These are phyloP conservation scores for Syngnathus typhle DNA, from an alignment of 2,113 vertebrate species.

Conservation along the genomic window DNA sequence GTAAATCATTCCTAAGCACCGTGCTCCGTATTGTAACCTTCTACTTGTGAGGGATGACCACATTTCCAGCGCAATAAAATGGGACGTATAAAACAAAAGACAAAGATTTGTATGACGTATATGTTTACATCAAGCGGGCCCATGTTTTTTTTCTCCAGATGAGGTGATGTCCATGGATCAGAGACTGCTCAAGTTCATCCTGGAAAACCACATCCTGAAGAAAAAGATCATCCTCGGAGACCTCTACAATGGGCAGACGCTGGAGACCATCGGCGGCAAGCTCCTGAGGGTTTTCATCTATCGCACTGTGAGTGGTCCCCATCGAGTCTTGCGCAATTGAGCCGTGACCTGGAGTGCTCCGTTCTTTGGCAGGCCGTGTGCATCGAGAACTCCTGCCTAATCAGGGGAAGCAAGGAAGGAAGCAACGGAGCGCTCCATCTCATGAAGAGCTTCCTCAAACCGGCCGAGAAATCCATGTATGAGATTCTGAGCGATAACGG, in stretches of 20 bases:
- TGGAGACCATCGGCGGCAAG: slow-evolving; percentile 89
- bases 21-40: too few relatives aligned
- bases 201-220: slow-evolving; percentile 92
- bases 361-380: slow-evolving; percentile 80
- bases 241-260: slow-evolving; percentile 86
- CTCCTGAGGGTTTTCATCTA: slow-evolving; percentile 89
- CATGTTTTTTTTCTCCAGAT: slow-evolving; percentile 61
- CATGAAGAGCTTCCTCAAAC: slow-evolving; percentile 79
- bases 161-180: slow-evolving; percentile 88
- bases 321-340: slow-evolving; percentile 3
- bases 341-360: neutral
- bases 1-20: slow-evolving; percentile 9
- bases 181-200: slow-evolving; percentile 75
- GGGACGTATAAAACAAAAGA: too few relatives aligned
- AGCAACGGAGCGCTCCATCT: slow-evolving; percentile 89
- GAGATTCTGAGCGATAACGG: slow-evolving; percentile 79
- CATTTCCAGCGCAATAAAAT: neutral
- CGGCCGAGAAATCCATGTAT: slow-evolving; percentile 78
- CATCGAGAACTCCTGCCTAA: slow-evolving; percentile 91
- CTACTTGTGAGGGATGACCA: neutral
- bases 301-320: slow-evolving; percentile 80
- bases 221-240: slow-evolving; percentile 81
- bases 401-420: slow-evolving; percentile 92
- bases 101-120: too few relatives aligned
- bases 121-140: neutral